Evolutionary conservation across 2,888 invertebrate genomes (phyloP).

Genomic region (Monoplex corrugatus): DNA sequence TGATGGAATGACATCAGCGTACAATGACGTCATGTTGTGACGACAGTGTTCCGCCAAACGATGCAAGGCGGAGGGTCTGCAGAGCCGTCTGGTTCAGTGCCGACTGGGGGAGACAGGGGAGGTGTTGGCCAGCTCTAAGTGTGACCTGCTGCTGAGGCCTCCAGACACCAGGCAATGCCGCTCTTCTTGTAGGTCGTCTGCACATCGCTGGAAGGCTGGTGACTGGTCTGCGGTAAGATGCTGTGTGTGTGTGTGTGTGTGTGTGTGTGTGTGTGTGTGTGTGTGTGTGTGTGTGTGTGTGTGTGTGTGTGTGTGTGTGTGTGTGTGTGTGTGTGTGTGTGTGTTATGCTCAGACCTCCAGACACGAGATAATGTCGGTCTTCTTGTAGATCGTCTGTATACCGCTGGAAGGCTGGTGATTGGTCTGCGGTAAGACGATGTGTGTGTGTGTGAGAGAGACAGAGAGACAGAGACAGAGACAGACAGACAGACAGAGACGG

Average conservation of each 20-base stretch:
- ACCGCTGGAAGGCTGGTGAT: slow-evolving; percentile 67
- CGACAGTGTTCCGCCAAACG: slow-evolving; percentile 66
- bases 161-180: slow-evolving; percentile 73
- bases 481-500: too few species aligned
- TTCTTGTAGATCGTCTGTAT: slow-evolving; percentile 66
- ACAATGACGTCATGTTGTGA: too few species aligned
- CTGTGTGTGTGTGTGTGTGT: too few species aligned
- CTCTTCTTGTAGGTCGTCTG: slow-evolving; percentile 69
- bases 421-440: slow-evolving; percentile 75
- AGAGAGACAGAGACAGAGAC: too few species aligned
- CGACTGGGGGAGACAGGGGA: slow-evolving; percentile 70
- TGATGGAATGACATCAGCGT: too few species aligned
- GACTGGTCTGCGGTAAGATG: slow-evolving; percentile 75
- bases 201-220: slow-evolving; percentile 65
- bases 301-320: too few species aligned
- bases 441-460: too few species aligned
- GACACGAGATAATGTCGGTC: slow-evolving; percentile 74
- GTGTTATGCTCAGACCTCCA: slow-evolving; percentile 66
- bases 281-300: too few species aligned
- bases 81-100: slow-evolving; percentile 71
- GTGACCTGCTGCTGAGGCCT: slow-evolving; percentile 72
- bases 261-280: too few species aligned
- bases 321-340: too few species aligned
- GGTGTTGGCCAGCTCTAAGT: slow-evolving; percentile 69
- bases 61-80: slow-evolving; percentile 70